Evolutionary conservation across 2,797 vertebrate species (phyloP).

Genomic region (Heteromormyrus szaboi): DNA sequence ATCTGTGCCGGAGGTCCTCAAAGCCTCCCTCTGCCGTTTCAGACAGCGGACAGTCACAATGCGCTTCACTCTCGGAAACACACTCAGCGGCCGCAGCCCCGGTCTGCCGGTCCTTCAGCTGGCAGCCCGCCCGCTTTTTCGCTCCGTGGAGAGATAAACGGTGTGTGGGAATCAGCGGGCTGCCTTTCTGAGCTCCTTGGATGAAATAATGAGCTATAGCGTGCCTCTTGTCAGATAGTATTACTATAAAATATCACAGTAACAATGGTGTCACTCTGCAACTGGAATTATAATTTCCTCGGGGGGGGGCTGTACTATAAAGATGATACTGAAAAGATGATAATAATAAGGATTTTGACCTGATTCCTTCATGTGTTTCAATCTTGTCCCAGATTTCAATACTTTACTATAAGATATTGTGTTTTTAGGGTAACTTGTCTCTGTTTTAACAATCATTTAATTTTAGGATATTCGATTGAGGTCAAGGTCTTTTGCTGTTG

Average conservation of each 20-base stretch:
- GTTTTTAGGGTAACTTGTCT: slow-evolving; percentile 7
- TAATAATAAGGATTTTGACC: neutral
- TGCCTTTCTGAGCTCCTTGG: slow-evolving; percentile 7
- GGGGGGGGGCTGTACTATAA: neutral
- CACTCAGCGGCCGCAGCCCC: neutral
- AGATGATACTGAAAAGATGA: neutral
- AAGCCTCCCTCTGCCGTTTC: neutral
- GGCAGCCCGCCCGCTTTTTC: neutral
- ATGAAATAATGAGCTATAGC: slow-evolving; percentile 13
- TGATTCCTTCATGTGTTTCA: neutral
- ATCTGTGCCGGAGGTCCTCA: neutral
- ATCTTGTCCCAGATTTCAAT: slow-evolving; percentile 7
- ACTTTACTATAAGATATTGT: slow-evolving; percentile 5
- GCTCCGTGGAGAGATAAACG: neutral
- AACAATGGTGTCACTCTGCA: slow-evolving; percentile 9
- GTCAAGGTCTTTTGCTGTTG: neutral
- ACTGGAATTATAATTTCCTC: neutral
- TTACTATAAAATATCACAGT: slow-evolving; percentile 10
- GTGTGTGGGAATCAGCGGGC: neutral
- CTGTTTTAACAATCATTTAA: slow-evolving; percentile 8
- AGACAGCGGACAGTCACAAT: neutral
- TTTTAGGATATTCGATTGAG: slow-evolving; percentile 9
- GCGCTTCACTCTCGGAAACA: neutral
- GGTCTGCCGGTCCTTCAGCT: neutral
- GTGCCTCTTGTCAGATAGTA: slow-evolving; percentile 7